Base-by-base conservation (phyloP, 1,140 invertebrate genomes). In the Danaus melanippus region DNA sequence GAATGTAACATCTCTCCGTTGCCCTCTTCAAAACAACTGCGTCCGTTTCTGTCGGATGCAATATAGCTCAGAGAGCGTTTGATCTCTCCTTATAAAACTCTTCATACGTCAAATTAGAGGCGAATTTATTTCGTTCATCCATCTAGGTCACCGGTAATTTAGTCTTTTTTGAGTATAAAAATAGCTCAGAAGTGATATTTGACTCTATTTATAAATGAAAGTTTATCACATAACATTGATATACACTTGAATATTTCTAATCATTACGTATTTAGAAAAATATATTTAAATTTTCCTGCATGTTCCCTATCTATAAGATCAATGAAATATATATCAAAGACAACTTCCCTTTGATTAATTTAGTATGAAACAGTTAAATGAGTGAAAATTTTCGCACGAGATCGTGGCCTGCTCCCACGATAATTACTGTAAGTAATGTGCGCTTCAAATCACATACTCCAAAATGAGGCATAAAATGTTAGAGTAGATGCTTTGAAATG, bases 401-500 rank as follows among this genome's bases (percentile, higher is more conserved):
- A 71, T 32, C 63, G 41, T 50, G 51, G 46, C 61, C 68, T 62
- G 55, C 72, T 83, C 82, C 66, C 80, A 79, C 76, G 74, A 81
- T 74, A 82, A 84, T 84, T 77, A 81, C 66, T 62, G 58, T 74
- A 80, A 76, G 73, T 81, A 76, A 76, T 63, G 69, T 74, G 63
- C 71, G 64, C 76, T 71, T 70, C 74, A 85, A 84, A 86, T 84
- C 80, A 84, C 79, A 81, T 62, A 75, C 65, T 77, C 75, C 74
- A 67, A 77, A 79, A 84, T 82, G 74, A 81, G 77, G 80, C 77
- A 81, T 82, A 75, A 85, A 84, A 85, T 77, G 76, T 82, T 77
- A 79, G 70, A 76, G 72, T 69, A 58, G 67, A 70, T 67, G 67
- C 74, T 75, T 79, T 78, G 78, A 76, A 80, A 79, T 70, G 68